Evolutionary conservation across 2,113 vertebrate species (phyloP).

Genomic region (Gopherus evgoodei): DNA sequence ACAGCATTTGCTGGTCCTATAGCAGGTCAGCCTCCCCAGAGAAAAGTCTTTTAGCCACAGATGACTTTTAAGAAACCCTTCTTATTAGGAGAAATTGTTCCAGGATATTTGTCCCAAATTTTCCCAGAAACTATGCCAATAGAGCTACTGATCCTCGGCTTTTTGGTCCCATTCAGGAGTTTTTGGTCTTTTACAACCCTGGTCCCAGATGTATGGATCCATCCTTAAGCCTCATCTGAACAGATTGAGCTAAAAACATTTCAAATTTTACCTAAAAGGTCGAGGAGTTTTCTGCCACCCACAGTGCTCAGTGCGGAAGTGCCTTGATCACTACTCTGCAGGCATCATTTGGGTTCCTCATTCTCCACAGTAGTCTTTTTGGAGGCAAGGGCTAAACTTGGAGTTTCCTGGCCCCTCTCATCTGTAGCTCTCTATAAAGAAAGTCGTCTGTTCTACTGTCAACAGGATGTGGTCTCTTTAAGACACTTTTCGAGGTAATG

Average conservation of each 20-base stretch:
- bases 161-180: not conserved
- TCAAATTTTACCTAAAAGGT: not conserved
- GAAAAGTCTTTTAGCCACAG: not conserved
- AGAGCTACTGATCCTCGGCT: not conserved
- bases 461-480: not conserved
- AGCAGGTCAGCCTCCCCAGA: not conserved
- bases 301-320: not conserved
- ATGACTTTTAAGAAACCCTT: not conserved
- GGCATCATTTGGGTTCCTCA: not conserved
- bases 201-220: not conserved
- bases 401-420: not conserved
- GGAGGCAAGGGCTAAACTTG: not conserved
- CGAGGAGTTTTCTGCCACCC: not conserved
- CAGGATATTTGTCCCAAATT: not conserved
- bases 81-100: not conserved
- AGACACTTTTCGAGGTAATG: not conserved
- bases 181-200: not conserved
- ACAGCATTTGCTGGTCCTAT: constrained; percentile 16
- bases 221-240: not conserved
- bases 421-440: not conserved
- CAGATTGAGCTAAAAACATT: not conserved
- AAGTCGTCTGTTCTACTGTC: not conserved
- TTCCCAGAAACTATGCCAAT: not conserved
- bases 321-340: not conserved
- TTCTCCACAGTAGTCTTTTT: not conserved